A percentile compares a stretch with the other conserved stretches of the same genome.
Evolutionary conservation across 1,140 invertebrate species (phyloP).

Genomic region (Scaptomyza pallida): DNA sequence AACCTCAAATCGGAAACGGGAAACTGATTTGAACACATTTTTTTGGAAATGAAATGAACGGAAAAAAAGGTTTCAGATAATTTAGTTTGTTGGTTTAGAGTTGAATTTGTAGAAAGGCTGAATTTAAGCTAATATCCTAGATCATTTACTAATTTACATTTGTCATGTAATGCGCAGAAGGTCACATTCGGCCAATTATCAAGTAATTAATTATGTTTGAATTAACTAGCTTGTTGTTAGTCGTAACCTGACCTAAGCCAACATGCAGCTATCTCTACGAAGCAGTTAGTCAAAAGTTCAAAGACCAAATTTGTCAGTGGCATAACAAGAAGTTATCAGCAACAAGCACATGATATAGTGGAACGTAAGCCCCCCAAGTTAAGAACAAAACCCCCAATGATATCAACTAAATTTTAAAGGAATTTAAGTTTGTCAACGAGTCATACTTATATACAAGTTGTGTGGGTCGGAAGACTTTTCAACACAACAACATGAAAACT

Average conservation of each 20-base stretch:
- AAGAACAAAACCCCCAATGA: not conserved
- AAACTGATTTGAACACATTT: not conserved
- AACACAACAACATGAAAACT: constrained; percentile 17
- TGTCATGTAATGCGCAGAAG: not conserved
- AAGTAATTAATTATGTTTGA: not conserved
- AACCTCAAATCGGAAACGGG: not conserved
- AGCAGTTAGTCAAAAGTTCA: not conserved
- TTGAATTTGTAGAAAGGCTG: no score
- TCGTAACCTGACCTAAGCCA: constrained; percentile 2
- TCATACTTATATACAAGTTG: no score
- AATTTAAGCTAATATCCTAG: no score
- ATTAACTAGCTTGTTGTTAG: not conserved
- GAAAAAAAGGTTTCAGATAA: no score
- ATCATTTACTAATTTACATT: no score
- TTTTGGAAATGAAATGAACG: no score
- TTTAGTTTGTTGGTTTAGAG: no score
- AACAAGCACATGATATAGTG: constrained; percentile 11
- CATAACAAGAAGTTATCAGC: constrained; percentile 7
- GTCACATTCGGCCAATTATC: not conserved
- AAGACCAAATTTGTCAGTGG: constrained; percentile 6
- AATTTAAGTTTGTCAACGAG: not conserved
- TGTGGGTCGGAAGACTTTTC: not conserved
- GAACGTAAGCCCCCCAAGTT: no score
- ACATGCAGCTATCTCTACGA: not conserved
- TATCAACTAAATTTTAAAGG: not conserved